phyloP scores from a whole-genome alignment of 2,113 vertebrate species.

The Protomyctophum bolini region DNA sequence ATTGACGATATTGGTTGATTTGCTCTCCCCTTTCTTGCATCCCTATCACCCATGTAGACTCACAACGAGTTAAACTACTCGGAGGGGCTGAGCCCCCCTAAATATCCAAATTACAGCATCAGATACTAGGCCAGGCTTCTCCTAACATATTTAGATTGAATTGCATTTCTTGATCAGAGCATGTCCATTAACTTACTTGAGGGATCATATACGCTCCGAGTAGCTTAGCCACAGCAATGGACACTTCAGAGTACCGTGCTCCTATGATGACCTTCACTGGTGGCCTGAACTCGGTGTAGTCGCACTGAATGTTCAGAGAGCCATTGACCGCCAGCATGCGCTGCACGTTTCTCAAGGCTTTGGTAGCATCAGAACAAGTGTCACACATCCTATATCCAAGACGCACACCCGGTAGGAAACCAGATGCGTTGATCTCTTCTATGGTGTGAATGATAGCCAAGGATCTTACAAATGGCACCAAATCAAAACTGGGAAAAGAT shows the following conservation, averaged over 20 bases:
- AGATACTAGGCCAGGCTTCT: too few species aligned
- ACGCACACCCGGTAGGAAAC: slow-evolving; percentile 65
- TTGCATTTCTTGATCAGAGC: neutral
- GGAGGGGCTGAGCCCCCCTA: too few species aligned
- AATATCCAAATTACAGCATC: too few species aligned
- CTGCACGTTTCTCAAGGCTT: slow-evolving; percentile 56
- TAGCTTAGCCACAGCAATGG: slow-evolving; percentile 67
- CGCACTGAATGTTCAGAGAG: slow-evolving; percentile 34
- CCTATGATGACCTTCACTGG: slow-evolving; percentile 70
- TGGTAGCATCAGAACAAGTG: slow-evolving; percentile 66
- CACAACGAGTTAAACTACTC: too few species aligned
- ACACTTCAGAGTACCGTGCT: slow-evolving; percentile 64
- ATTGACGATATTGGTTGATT: too few species aligned
- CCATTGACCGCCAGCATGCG: slow-evolving; percentile 54
- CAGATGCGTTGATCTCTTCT: slow-evolving; percentile 70
- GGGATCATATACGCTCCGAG: slow-evolving; percentile 72
- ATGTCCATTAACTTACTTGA: slow-evolving; percentile 54
- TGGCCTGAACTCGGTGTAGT: slow-evolving; percentile 46
- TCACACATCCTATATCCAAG: slow-evolving; percentile 76
- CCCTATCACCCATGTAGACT: too few species aligned
- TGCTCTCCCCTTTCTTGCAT: too few species aligned
- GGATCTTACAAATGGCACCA: slow-evolving; percentile 43
- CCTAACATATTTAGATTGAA: too few species aligned
- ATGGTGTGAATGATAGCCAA: slow-evolving; percentile 72
- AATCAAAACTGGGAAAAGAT: slow-evolving; percentile 60